Percentiles rank a stretch among this genome's conserved stretches.
phyloP scores from a whole-genome alignment of 2,113 vertebrate genomes.

The Semnornis frantzii region DNA sequence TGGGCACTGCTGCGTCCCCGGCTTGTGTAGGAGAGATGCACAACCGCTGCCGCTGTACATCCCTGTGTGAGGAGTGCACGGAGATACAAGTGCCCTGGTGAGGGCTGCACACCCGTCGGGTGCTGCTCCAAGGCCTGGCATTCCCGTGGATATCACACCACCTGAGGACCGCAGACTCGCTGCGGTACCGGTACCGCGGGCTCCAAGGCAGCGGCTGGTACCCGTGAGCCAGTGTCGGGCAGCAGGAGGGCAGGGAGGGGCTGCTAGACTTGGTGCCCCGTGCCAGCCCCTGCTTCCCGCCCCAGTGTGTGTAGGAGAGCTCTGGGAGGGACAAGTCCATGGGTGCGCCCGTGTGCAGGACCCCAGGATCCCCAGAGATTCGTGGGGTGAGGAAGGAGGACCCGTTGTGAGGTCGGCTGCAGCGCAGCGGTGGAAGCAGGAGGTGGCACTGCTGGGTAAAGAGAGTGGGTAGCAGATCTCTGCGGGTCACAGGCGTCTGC shows the following conservation, averaged over 20 bases:
- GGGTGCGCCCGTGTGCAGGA: neutral
- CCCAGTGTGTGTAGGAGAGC: neutral
- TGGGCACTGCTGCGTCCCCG: neutral
- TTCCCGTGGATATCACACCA: neutral
- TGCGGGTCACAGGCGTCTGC: fast-evolving
- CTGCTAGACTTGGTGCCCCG: neutral
- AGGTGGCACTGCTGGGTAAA: neutral
- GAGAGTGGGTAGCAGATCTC: neutral
- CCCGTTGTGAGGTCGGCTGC: neutral
- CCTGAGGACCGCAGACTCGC: fast-evolving
- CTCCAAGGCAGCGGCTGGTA: too few relatives aligned
- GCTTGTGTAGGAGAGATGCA: fast-evolving
- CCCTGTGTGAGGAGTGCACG: neutral
- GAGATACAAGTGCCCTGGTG: too few relatives aligned
- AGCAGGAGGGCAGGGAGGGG: neutral
- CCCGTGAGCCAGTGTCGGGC: neutral
- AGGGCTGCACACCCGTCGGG: neutral
- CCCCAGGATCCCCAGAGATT: neutral
- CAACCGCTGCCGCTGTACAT: neutral
- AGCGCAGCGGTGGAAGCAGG: neutral
- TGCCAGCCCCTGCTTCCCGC: neutral
- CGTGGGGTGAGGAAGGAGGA: neutral
- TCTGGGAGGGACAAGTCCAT: too few relatives aligned
- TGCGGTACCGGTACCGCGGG: neutral
- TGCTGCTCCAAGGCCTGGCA: neutral